Conservation (phyloP, 2,888 invertebrate species). For the Scaptomyza flava region DNA sequence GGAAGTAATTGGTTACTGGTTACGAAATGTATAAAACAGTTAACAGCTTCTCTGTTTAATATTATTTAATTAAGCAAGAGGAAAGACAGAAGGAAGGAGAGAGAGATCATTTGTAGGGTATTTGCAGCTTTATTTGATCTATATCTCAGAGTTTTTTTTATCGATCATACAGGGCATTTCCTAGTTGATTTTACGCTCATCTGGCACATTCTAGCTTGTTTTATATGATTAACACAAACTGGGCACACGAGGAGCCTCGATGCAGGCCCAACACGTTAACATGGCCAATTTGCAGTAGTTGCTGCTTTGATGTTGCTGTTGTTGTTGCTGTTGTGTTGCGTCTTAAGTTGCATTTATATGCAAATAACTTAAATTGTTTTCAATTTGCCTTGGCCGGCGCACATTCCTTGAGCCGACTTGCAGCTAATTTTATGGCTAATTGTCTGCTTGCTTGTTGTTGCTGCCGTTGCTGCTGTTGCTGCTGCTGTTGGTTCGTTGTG, state of each 20-base stretch:
- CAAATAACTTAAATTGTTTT: slow-evolving; percentile 81
- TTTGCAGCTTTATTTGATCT: too few species aligned
- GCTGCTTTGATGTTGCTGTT: slow-evolving; percentile 33
- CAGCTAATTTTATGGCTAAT: slow-evolving; percentile 79
- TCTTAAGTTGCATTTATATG: slow-evolving; percentile 79
- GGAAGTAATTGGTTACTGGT: not conserved
- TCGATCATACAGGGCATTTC: slow-evolving; percentile 5
- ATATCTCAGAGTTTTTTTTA: too few species aligned
- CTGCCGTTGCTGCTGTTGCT: slow-evolving; percentile 39
- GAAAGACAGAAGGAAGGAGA: too few species aligned
- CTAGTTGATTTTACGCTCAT: not conserved
- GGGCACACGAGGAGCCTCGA: slow-evolving; percentile 21
- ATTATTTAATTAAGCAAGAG: not conserved
- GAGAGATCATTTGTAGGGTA: too few species aligned
- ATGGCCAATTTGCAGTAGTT: slow-evolving; percentile 32
- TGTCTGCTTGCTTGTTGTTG: slow-evolving; percentile 48
- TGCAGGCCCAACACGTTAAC: slow-evolving; percentile 31
- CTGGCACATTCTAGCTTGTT: slow-evolving; percentile 2
- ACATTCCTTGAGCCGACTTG: slow-evolving; percentile 72
- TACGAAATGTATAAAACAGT: too few species aligned
- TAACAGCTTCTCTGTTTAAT: too few species aligned
- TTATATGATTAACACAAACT: slow-evolving; percentile 23
- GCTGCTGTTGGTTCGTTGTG: slow-evolving; percentile 41
- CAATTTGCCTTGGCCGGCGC: slow-evolving; percentile 73
- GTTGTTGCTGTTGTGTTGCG: slow-evolving; percentile 35